Evolutionary conservation across 2,113 vertebrate species (phyloP).

Genomic region (Saguinus midas): DNA sequence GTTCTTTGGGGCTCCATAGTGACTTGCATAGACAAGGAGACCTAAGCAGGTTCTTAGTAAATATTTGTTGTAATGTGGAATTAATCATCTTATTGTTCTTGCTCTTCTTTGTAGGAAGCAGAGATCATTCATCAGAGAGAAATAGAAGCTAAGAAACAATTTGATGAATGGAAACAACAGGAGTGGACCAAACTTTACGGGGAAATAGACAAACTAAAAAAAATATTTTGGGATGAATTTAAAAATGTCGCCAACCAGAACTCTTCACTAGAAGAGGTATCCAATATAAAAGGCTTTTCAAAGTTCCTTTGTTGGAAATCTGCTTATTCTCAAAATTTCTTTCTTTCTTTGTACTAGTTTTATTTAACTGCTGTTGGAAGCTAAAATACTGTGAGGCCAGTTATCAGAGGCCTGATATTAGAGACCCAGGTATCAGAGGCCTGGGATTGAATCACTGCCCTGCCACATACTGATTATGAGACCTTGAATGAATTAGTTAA

Average conservation of each 20-base stretch:
- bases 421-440: neutral
- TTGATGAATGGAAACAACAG: slow-evolving; percentile 85
- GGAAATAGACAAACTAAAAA: slow-evolving; percentile 79
- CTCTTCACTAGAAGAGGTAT: slow-evolving; percentile 81
- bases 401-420: too few relatives aligned
- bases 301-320: neutral
- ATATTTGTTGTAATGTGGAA: neutral
- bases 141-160: slow-evolving; percentile 70
- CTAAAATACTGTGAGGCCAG: neutral
- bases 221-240: slow-evolving; percentile 78
- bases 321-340: neutral
- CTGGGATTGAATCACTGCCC: neutral
- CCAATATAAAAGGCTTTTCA: neutral
- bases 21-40: neutral
- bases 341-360: neutral
- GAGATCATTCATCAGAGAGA: slow-evolving; percentile 74
- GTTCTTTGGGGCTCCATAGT: neutral
- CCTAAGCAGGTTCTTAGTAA: neutral
- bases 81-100: neutral
- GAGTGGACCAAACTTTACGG: slow-evolving; percentile 79
- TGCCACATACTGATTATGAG: neutral
- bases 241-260: slow-evolving; percentile 80
- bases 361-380: neutral
- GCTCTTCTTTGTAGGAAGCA: slow-evolving; percentile 77
- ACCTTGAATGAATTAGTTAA: neutral